phyloP scores from a whole-genome alignment of 2,888 invertebrate species.

The Mimumesa dahlbomi region DNA sequence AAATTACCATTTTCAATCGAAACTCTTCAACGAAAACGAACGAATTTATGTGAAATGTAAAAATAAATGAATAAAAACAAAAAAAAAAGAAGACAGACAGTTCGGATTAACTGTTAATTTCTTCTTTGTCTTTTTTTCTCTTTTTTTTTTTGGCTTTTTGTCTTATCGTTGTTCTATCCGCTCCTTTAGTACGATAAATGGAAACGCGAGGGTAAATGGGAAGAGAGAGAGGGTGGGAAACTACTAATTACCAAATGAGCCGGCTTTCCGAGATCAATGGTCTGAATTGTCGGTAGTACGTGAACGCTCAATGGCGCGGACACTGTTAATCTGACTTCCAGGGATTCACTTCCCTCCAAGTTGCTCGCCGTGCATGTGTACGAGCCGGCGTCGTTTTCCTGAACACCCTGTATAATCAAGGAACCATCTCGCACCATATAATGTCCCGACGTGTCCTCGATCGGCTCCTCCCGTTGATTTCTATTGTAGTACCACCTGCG shows the following conservation, averaged over 20 bases:
- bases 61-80: too few species aligned
- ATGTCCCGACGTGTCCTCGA: slow-evolving; percentile 81
- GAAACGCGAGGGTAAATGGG: neutral
- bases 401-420: slow-evolving; percentile 81
- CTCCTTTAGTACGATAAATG: neutral
- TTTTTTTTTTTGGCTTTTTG: too few species aligned
- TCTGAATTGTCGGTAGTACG: slow-evolving; percentile 79
- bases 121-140: too few species aligned
- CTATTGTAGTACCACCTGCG: slow-evolving; percentile 81
- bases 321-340: slow-evolving; percentile 82
- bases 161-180: neutral
- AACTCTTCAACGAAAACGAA: too few species aligned
- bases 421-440: slow-evolving; percentile 82
- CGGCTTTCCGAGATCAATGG: slow-evolving; percentile 81
- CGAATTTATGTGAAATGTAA: too few species aligned
- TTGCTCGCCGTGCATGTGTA: slow-evolving; percentile 83
- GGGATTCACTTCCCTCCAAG: slow-evolving; percentile 82
- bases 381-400: slow-evolving; percentile 81
- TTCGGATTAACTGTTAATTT: too few species aligned
- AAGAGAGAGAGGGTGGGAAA: neutral
- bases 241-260: slow-evolving; percentile 80
- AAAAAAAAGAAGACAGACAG: too few species aligned
- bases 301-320: slow-evolving; percentile 78
- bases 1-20: too few species aligned
- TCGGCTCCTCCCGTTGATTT: slow-evolving; percentile 81